Conservation (phyloP, 2,888 invertebrate genomes). For the Patella ulyssiponensis region DNA sequence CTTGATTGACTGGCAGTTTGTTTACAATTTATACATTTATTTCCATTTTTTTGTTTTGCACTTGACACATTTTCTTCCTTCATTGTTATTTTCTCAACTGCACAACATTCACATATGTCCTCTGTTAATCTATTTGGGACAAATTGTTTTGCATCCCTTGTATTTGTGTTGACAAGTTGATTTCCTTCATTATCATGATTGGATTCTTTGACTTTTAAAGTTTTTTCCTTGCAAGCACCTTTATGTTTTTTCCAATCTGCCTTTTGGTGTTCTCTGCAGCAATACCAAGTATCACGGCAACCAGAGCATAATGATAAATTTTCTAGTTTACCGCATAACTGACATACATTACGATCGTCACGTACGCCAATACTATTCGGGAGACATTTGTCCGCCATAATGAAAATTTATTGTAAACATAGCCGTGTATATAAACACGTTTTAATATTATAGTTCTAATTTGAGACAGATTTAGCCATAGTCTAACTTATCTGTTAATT, state of each 20-base stretch:
- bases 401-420: too few species aligned
- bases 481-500: too few species aligned
- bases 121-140: background rate
- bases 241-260: slow-evolving; percentile 65
- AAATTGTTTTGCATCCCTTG: background rate
- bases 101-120: background rate
- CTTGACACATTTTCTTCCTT: background rate
- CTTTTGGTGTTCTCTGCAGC: slow-evolving; percentile 65
- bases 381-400: too few species aligned
- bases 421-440: too few species aligned
- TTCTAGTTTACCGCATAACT: slow-evolving; percentile 59
- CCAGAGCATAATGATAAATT: slow-evolving; percentile 63
- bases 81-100: background rate
- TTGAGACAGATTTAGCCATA: too few species aligned
- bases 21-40: background rate
- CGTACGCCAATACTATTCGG: too few species aligned
- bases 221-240: slow-evolving; percentile 9
- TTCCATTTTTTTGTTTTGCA: background rate
- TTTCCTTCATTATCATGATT: too few species aligned
- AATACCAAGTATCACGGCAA: slow-evolving; percentile 64
- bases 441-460: too few species aligned
- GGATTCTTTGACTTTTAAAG: too few species aligned
- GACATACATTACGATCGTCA: slow-evolving; percentile 45
- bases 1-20: background rate
- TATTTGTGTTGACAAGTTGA: too few species aligned